Evolutionary conservation across 2,888 invertebrate genomes (phyloP), one percentile per base, ranked within the genome.

Genomic region (Tenthredo amoena): DNA sequence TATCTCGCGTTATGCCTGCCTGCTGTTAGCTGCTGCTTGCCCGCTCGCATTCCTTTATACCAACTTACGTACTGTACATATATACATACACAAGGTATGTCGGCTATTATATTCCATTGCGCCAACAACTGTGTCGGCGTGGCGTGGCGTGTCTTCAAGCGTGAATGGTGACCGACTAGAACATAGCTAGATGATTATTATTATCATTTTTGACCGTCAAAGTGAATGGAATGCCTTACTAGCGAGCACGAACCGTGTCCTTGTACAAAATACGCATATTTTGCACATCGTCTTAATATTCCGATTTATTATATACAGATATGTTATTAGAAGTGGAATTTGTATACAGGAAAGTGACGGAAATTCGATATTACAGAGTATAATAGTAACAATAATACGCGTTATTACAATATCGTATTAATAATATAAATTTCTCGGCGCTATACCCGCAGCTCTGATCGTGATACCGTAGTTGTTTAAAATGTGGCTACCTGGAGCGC

Each of bases 201-300:
- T 81, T 21, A 62, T 81, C 62, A 40, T 81, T 81, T 81, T 81
- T 62, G 47, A 81, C 81, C 62, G 62, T 34, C 81, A 65, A 81
- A 81, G 81, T 81, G 81, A 65, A 81, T 81, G 81, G 37, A 62
- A 81, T 65, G 81, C 62, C 34, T 77, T 34, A 43, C 77, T 68
- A 34, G 43, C 43, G 55, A 77, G 50, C 43, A 43, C 10, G 26
- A 31, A 18, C 31, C 50, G 26, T 43, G 50, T 77, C 77, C 55
- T 55, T 77, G 77, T 18, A 77, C 26, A 50, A 77, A 77, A 55
- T 43, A 74, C 50, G 50, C 77, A 55, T 55, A 77, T 43, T 47
- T 76, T 76, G 76, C 47, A n/a, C 21, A 74, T 47, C 71, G 37
- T 71, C 1, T 34, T 71, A 31, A 68, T 34, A n/a, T 34, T 31